Evolutionary conservation across 1,140 invertebrate genomes (phyloP), one percentile per base, ranked within the genome.

Genomic region (Euura lappo): DNA sequence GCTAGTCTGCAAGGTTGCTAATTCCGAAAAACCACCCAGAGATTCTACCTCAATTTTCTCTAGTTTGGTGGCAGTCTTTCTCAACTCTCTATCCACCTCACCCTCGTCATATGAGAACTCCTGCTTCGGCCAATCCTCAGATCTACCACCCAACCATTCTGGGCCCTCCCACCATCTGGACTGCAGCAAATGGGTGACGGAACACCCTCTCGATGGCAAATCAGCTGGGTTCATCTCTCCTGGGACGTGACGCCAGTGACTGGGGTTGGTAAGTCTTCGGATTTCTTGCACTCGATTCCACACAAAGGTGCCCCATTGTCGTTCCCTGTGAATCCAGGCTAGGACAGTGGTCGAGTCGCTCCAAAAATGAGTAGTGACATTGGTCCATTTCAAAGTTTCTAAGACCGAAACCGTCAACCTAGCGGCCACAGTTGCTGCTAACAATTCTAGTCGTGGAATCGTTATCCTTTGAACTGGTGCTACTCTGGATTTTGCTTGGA

Each of bases 181-280:
- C 28, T 28, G 28, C 28, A 28, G 28, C 28, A 28, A 28, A 28
- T 28, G 28, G 0, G 28, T 28, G 28, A 28, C 28, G 28, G 28
- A 28, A 28, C 28, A 28, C 28, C 28, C 28, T 28, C 28, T 28
- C 28, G 28, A 28, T 28, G 28, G 28, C 28, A 28, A 28, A 28
- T 28, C 28, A 28, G 28, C 28, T 28, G 28, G 28, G 28, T 28
- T 28, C 28, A 28, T 28, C 28, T 28, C 28, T 28, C 84, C 85
- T 3, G 85, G 83, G 6, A 87, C 76, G 77, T 88, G 79, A 42
- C 75, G 65, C 85, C 85, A 88, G 2, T 76, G 45, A 65, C 73
- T 65, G 2, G 71, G 71, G 13, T 76, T 64, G 44, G 83, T 79
- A 10, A 80, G 72, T 7, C 70, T 68, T 45, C 77, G 68, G 46